Conservation (phyloP, 1,140 invertebrate genomes). For the Drosophila kurseongensis region DNA sequence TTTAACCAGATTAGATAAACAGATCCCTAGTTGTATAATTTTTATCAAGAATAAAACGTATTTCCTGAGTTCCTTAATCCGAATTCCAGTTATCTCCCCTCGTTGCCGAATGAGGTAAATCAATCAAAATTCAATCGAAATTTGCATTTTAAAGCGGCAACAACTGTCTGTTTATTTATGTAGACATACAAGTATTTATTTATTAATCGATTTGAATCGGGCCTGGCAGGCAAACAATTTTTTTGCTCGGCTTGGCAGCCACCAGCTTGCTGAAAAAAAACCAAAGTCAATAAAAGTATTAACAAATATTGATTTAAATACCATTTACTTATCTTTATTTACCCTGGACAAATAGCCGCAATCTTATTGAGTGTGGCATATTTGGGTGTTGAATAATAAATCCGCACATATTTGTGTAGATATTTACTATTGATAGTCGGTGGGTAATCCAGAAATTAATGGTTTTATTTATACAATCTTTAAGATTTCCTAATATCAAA, state of each 20-base stretch:
- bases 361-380: conserved; percentile 28
- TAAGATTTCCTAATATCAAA: no score
- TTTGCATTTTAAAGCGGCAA: conserved; percentile 50
- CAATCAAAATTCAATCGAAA: conserved; percentile 36
- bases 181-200: conserved; percentile 38
- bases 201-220: conserved; percentile 56
- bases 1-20: no score
- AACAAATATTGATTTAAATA: conserved; percentile 48
- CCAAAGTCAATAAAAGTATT: conserved; percentile 41
- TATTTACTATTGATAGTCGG: conserved; percentile 10
- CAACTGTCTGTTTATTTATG: conserved; percentile 37
- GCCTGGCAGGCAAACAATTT: conserved; percentile 31
- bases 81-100: background rate
- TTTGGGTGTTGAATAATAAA: conserved; percentile 36
- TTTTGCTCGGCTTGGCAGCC: conserved; percentile 27
- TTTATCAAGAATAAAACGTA: background rate
- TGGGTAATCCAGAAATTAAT: background rate
- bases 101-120: background rate
- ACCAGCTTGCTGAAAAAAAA: conserved; percentile 16
- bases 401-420: conserved; percentile 5
- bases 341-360: conserved; percentile 34
- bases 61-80: background rate
- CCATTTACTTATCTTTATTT: conserved; percentile 40
- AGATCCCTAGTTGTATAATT: no score
- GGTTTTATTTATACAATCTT: background rate